Evolutionary conservation across 2,888 invertebrate species (phyloP).

Genomic region (Phyllotreta striolata): DNA sequence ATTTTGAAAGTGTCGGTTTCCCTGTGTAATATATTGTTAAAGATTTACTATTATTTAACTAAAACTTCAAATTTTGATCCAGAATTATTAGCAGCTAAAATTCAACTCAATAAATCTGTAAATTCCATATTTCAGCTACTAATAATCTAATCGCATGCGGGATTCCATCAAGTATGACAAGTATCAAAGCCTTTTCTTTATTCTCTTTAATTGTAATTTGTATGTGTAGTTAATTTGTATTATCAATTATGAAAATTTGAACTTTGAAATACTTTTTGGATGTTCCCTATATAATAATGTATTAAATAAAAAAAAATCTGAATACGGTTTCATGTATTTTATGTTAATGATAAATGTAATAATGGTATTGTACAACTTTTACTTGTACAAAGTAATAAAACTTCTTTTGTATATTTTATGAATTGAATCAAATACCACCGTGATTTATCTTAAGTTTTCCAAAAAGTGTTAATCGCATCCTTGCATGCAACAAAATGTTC

Average conservation of each 20-base stretch:
- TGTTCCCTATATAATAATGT: constrained; percentile 1
- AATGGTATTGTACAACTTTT: constrained; percentile 46
- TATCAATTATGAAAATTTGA: background rate
- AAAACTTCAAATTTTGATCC: constrained; percentile 2
- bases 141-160: constrained; percentile 42
- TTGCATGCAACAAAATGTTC: constrained; percentile 29
- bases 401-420: constrained; percentile 39
- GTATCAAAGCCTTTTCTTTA: background rate
- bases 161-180: background rate
- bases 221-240: no score
- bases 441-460: constrained; percentile 35
- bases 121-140: constrained; percentile 42
- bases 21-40: constrained; percentile 51
- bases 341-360: constrained; percentile 19
- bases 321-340: constrained; percentile 15
- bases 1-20: constrained; percentile 46
- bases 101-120: constrained; percentile 29
- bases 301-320: background rate
- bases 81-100: constrained; percentile 40
- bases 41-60: constrained; percentile 30
- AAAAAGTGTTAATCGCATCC: constrained; percentile 29
- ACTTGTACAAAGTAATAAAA: constrained; percentile 48
- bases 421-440: constrained; percentile 37
- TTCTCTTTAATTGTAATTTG: background rate
- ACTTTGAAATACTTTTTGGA: background rate